Percentiles rank a stretch among this genome's conserved stretches.
phyloP scores from a whole-genome alignment of 2,797 vertebrate genomes.

The Telmatherina bonti region DNA sequence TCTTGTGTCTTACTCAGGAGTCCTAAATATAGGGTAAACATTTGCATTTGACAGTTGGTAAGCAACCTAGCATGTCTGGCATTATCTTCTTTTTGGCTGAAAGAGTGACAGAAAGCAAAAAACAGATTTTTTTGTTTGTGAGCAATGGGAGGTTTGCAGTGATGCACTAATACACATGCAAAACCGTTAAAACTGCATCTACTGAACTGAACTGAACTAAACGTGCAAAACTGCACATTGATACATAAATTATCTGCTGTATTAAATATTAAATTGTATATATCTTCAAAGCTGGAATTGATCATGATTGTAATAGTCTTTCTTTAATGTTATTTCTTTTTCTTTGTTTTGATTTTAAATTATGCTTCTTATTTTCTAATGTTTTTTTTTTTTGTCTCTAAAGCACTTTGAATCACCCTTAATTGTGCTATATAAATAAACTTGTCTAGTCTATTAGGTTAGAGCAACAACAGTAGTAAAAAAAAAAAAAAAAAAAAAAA shows the following conservation, averaged over 20 bases:
- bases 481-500: not conserved
- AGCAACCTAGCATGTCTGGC: conserved; percentile 29
- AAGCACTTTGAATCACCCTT: no score
- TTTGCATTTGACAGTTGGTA: conserved; percentile 50
- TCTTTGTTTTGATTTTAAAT: no score
- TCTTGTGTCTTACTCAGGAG: not conserved
- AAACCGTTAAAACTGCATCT: not conserved
- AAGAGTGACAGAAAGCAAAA: conserved; percentile 40
- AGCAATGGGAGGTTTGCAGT: conserved; percentile 10
- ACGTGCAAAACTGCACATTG: not conserved
- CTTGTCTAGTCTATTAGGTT: no score
- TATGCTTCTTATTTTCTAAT: no score
- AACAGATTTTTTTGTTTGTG: conserved; percentile 29
- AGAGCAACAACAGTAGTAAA: not conserved
- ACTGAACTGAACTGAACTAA: no score
- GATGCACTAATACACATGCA: conserved; percentile 2
- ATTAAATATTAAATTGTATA: no score
- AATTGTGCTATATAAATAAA: no score
- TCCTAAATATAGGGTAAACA: conserved; percentile 19
- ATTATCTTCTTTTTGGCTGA: conserved; percentile 10
- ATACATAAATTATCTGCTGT: not conserved
- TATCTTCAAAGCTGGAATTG: no score
- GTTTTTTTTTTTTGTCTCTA: no score
- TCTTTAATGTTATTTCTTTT: no score
- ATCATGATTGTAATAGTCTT: no score